These are phyloP conservation scores for Limnephilus marmoratus DNA, from an alignment of 2,888 invertebrate genomes.

Conservation along the genomic window DNA sequence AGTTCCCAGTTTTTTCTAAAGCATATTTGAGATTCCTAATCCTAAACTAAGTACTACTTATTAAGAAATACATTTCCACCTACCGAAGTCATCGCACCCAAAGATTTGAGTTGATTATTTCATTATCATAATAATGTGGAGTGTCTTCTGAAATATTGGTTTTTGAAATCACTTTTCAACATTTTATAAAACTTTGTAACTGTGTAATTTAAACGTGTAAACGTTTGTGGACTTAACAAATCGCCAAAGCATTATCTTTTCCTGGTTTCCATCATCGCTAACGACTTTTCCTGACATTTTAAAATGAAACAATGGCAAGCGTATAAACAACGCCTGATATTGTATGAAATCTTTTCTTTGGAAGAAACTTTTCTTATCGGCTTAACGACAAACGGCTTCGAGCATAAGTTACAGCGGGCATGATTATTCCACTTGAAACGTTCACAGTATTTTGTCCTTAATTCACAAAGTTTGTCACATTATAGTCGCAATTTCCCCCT, in stretches of 20 bases:
- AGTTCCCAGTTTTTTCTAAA: neutral
- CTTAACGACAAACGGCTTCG: slow-evolving; percentile 18
- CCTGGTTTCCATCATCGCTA: neutral
- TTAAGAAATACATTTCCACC: neutral
- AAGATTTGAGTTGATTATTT: neutral
- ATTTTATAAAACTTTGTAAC: neutral
- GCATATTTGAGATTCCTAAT: too few species aligned
- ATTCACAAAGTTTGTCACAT: slow-evolving; percentile 35
- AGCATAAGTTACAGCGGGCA: slow-evolving; percentile 33
- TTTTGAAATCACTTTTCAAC: too few species aligned
- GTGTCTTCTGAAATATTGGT: neutral
- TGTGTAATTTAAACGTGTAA: neutral
- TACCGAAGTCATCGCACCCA: neutral
- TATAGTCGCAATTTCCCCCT: slow-evolving; percentile 17
- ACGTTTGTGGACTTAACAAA: neutral
- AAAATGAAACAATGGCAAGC: slow-evolving; percentile 18
- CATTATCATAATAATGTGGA: neutral
- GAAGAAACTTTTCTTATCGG: slow-evolving; percentile 38
- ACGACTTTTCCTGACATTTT: neutral
- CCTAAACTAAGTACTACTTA: too few species aligned
- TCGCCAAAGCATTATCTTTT: neutral
- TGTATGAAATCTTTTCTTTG: slow-evolving; percentile 16
- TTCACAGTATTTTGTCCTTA: slow-evolving; percentile 36
- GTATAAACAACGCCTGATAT: slow-evolving; percentile 18
- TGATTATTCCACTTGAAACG: slow-evolving; percentile 39